phyloP scores from a whole-genome alignment of 2,113 vertebrate species.

The Hyla sarda region DNA sequence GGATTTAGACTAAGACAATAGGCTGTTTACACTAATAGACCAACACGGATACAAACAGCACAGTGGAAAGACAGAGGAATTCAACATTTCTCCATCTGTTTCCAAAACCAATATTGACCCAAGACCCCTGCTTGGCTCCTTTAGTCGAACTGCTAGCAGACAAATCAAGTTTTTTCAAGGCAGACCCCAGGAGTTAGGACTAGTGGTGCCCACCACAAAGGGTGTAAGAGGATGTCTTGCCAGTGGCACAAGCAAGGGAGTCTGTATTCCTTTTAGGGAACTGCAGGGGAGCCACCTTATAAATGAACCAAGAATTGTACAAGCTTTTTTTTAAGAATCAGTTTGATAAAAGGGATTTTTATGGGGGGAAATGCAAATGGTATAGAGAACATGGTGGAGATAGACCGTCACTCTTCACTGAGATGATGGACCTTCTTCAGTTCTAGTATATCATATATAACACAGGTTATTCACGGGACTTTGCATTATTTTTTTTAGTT shows the following conservation, averaged over 20 bases:
- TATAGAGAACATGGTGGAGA: neutral
- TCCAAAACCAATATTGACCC: conserved; percentile 83
- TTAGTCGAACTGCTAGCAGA: conserved; percentile 78
- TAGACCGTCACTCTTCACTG: conserved; percentile 69
- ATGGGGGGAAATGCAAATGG: conserved; percentile 64
- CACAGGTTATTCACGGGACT: too few relatives aligned
- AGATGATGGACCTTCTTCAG: too few relatives aligned
- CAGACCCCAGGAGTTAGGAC: conserved; percentile 70
- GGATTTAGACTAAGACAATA: conserved; percentile 80
- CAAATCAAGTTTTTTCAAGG: conserved; percentile 73
- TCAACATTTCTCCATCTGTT: conserved; percentile 78
- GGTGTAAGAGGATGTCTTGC: conserved; percentile 70
- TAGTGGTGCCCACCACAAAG: conserved; percentile 74
- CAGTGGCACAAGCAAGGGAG: conserved; percentile 64
- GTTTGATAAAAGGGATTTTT: too few relatives aligned
- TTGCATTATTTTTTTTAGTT: too few relatives aligned
- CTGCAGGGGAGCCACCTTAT: conserved; percentile 69
- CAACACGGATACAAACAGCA: conserved; percentile 77
- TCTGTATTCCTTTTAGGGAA: conserved; percentile 62
- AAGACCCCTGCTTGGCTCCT: conserved; percentile 75
- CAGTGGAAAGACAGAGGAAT: conserved; percentile 75
- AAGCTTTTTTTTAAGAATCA: conserved; percentile 70
- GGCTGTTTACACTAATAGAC: conserved; percentile 83
- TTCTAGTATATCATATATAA: conserved; percentile 38
- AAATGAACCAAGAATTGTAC: conserved; percentile 69